Evolutionary conservation across 2,113 vertebrate species (phyloP), one percentile per base, ranked within the genome.

Genomic region (Columba janthina): DNA sequence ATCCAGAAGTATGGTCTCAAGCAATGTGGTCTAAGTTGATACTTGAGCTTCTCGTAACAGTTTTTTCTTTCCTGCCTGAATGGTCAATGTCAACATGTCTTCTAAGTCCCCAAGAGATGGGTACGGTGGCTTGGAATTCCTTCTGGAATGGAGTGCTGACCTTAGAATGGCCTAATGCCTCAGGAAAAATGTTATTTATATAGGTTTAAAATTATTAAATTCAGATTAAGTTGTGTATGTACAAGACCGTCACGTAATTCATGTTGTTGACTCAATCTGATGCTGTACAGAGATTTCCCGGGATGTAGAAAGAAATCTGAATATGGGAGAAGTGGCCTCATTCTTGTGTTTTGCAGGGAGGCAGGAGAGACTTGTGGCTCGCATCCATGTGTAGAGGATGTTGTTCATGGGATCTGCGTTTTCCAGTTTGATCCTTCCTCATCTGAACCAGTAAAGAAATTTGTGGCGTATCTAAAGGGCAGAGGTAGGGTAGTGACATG

Each of bases 161-260:
- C 46, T 79, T 82, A 66, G 62, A 79, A 51, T 48, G 74, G 46
- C 64, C 66, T 51, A 62, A 5, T 60, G n/a, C 71, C 81, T 31
- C 73, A 34, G 60, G 36, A 60, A 56, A 87, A 90, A 85, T 18
- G 18, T 67, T 78, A 48, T 42, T 95, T 90, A 44, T 85, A 85
- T 89, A 83, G 32, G 13, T 54, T 85, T 94, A 62, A 73, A 79
- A 69, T 88, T 88, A 88, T 70, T 88, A 73, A 83, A 88, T 46
- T 62, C 11, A 26, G 58, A 80, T 95, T 83, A 91, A 85, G 50
- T 83, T 8, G 10, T 42, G n/a, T 90, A 56, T 31, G 40, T 88
- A 48, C 70, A 87, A 73, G 40, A n/a, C 29, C 1, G 1, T 64
- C 12, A 10, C 50, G 56, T 74, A 87, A 40, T 64, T 89, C 34